Conservation (phyloP, 2,113 vertebrate genomes). For the Holacanthus passer region DNA sequence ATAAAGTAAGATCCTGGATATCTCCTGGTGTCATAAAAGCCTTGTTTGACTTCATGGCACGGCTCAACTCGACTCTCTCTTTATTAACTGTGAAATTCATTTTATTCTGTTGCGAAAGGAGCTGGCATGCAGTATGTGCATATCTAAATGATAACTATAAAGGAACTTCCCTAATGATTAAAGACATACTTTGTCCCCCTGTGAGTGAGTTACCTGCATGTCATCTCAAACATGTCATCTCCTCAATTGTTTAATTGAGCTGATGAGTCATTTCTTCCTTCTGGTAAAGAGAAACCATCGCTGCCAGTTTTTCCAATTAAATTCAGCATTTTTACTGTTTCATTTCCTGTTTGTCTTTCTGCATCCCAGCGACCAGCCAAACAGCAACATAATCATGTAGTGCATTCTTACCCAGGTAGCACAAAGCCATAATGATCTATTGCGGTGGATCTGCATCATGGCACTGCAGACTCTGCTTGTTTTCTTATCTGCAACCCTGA, state of each 20-base stretch:
- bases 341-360: background rate
- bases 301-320: slow-evolving; percentile 18
- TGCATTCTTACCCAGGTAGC: slow-evolving; percentile 13
- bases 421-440: slow-evolving; percentile 13
- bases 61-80: too few species aligned
- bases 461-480: background rate
- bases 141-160: background rate
- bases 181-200: background rate
- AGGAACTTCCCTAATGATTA: background rate
- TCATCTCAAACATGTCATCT: slow-evolving; percentile 3
- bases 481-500: background rate
- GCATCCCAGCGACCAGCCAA: background rate
- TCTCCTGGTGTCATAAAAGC: background rate
- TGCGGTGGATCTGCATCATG: background rate
- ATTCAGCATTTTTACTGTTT: slow-evolving; percentile 11
- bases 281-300: background rate
- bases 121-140: background rate
- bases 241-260: slow-evolving; percentile 2
- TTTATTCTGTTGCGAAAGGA: background rate
- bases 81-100: background rate
- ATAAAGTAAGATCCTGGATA: background rate
- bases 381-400: background rate
- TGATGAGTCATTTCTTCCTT: background rate
- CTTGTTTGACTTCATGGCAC: too few species aligned
- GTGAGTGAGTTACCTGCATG: background rate